Percentiles rank a stretch among this genome's conserved stretches.
These are phyloP conservation scores for Rhinolophus sinicus DNA, from an alignment of 2,113 vertebrate species.

Conservation along the genomic window DNA sequence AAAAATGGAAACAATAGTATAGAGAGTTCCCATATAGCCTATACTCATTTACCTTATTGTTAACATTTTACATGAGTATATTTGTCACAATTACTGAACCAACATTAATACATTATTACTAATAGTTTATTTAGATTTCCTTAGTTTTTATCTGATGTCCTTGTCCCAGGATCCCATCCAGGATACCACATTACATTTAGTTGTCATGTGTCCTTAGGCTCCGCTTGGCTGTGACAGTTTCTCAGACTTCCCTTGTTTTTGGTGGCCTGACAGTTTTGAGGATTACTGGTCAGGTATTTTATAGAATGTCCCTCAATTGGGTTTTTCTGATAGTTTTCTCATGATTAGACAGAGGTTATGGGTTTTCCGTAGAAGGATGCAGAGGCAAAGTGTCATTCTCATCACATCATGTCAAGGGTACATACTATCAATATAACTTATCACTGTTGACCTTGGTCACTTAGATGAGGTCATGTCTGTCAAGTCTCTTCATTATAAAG, in stretches of 20 bases:
- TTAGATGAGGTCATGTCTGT: not conserved
- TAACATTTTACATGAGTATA: not conserved
- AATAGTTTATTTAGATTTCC: not conserved
- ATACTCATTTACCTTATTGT: not conserved
- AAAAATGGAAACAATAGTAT: not conserved
- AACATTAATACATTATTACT: not conserved
- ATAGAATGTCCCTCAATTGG: not conserved
- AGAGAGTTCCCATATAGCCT: not conserved
- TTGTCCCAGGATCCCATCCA: not conserved
- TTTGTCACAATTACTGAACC: not conserved
- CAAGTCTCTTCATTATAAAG: not conserved
- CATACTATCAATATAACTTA: not conserved
- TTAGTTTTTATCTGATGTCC: not conserved
- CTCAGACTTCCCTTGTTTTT: not conserved
- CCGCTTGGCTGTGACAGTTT: not conserved
- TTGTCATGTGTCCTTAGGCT: not conserved
- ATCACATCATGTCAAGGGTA: not conserved
- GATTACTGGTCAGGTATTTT: not conserved
- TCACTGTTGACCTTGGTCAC: not conserved
- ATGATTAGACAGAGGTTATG: not conserved
- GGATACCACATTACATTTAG: not conserved
- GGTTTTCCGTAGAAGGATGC: not conserved
- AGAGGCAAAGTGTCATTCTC: not conserved
- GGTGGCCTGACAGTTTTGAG: not conserved
- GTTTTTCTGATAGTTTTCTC: not conserved